These are phyloP conservation scores for Chymomyza caudatula DNA, from an alignment of 2,888 invertebrate genomes.

Conservation along the genomic window DNA sequence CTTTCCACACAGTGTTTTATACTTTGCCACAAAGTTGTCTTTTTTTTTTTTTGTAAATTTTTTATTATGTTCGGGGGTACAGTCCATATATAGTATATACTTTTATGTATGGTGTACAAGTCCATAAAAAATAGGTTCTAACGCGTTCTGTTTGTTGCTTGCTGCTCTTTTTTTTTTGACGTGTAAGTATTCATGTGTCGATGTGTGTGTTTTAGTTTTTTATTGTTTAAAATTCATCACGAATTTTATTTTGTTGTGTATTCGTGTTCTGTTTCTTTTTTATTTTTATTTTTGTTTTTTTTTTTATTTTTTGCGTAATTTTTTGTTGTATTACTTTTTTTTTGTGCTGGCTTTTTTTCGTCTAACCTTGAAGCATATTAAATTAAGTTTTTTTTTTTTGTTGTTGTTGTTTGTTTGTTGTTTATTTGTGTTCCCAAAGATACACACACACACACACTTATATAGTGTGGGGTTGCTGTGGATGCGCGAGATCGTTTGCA, in stretches of 20 bases:
- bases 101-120: neutral
- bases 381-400: conserved; percentile 37
- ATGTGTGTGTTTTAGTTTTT: conserved; percentile 40
- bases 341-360: conserved; percentile 32
- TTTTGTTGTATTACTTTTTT: conserved; percentile 9
- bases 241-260: conserved; percentile 59
- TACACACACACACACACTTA: neutral
- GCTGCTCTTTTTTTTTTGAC: conserved; percentile 5
- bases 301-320: conserved; percentile 20
- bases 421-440: conserved; percentile 1
- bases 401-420: neutral
- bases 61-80: neutral
- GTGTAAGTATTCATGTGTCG: conserved; percentile 41
- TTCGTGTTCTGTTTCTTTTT: conserved; percentile 28
- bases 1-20: neutral
- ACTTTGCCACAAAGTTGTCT: neutral
- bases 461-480: conserved; percentile 28
- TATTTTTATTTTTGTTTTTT: conserved; percentile 26
- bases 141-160: conserved; percentile 1
- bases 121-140: conserved; percentile 1
- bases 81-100: conserved; percentile 2
- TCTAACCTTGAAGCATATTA: conserved; percentile 68
- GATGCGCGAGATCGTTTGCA: neutral
- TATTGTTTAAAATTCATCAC: conserved; percentile 67
- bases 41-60: neutral